phyloP scores from a whole-genome alignment of 2,888 invertebrate genomes.

The Anticlea derivata region DNA sequence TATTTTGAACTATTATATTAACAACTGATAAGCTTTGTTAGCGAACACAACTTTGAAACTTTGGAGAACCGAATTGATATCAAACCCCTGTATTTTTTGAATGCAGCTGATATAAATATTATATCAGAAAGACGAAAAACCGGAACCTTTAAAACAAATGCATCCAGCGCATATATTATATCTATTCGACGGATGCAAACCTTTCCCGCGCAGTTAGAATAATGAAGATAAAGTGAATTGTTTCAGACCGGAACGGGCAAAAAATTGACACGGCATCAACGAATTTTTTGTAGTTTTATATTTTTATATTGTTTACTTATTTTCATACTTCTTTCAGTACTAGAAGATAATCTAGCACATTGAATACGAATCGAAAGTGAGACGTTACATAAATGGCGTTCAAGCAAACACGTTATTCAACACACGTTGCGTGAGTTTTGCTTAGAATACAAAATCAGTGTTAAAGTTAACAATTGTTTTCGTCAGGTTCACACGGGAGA shows the following conservation, averaged over 20 bases:
- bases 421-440: slow-evolving; percentile 21
- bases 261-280: slow-evolving; percentile 4
- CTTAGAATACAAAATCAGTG: slow-evolving; percentile 26
- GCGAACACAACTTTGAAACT: too few species aligned
- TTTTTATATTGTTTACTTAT: too few species aligned
- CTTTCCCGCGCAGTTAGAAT: slow-evolving; percentile 34
- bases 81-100: background rate
- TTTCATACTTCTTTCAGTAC: too few species aligned
- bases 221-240: slow-evolving; percentile 47
- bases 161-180: slow-evolving; percentile 3
- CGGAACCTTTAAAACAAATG: background rate
- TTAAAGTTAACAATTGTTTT: slow-evolving; percentile 23
- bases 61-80: too few species aligned
- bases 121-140: background rate
- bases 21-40: too few species aligned
- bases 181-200: slow-evolving; percentile 17
- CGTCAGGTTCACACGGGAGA: slow-evolving; percentile 27
- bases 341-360: slow-evolving; percentile 8
- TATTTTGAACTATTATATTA: too few species aligned
- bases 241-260: slow-evolving; percentile 30
- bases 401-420: slow-evolving; percentile 18
- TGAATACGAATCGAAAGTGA: slow-evolving; percentile 16
- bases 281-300: background rate
- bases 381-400: slow-evolving; percentile 4
- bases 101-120: too few species aligned